A percentile compares a stretch with the other conserved stretches of the same genome.
phyloP scores from a whole-genome alignment of 2,888 invertebrate species.

The Anodontia alba region DNA sequence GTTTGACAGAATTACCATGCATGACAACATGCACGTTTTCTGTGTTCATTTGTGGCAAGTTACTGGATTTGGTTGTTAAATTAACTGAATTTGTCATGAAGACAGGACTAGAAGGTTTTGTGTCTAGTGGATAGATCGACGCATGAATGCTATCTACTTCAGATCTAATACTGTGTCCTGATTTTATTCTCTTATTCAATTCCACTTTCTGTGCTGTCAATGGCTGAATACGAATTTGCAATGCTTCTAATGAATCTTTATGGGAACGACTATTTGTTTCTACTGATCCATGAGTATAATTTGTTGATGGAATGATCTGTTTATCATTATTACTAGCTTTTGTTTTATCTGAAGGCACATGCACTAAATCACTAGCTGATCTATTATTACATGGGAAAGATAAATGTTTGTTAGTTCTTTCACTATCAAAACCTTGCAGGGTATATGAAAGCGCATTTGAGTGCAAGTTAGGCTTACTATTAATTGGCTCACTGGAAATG shows the following conservation, averaged over 20 bases:
- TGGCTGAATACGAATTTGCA: constrained; percentile 27
- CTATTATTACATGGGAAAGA: background rate
- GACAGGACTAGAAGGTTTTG: background rate
- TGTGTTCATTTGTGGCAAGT: constrained; percentile 31
- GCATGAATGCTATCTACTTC: background rate
- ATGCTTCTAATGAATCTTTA: background rate
- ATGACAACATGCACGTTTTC: background rate
- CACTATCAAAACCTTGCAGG: constrained; percentile 18
- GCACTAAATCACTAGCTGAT: constrained; percentile 1
- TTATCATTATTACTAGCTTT: background rate
- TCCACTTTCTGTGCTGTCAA: constrained; percentile 40
- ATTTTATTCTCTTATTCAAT: constrained; percentile 42
- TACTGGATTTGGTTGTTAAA: constrained; percentile 46
- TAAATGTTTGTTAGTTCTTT: background rate
- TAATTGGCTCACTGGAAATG: constrained; percentile 7
- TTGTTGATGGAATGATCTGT: background rate
- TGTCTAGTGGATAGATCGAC: background rate
- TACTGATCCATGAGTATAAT: constrained; percentile 21
- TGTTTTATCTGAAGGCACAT: background rate
- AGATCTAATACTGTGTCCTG: constrained; percentile 51
- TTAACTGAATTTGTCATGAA: background rate
- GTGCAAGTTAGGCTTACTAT: background rate
- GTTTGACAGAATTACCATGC: background rate
- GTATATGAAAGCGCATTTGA: constrained; percentile 34
- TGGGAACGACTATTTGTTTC: background rate